Base-by-base conservation (phyloP, 2,113 vertebrate species). In the Collichthys lucidus region DNA sequence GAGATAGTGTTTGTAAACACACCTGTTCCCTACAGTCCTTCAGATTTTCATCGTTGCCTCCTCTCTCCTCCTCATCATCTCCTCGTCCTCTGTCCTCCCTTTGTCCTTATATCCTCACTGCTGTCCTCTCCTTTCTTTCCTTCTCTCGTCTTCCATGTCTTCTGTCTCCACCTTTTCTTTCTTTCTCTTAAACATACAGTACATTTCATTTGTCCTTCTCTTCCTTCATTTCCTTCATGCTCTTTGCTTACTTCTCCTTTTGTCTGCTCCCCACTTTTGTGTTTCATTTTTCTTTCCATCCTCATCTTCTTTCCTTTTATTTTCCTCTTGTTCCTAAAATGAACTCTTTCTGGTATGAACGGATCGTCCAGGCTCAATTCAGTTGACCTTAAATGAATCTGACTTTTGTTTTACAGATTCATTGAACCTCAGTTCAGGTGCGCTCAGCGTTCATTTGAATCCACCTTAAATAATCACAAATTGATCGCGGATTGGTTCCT, bases 1-100 rank as follows among this genome's bases (percentile, higher is more conserved):
- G 77, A 77, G 76, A 87, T 57, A 14, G 3, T 14, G 2, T 40
- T 40, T 57, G 55, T 26, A 24, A 26, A 57, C 55, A 20, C 55
- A 57, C 55, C 56, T 59, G 44, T 46, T 46, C 44, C 44, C 4
- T 14, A 12, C 53, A 24, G 24, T 24, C n/a, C 6, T 14, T 56
- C 22, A 19, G 26, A 11, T 9, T 60, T 5, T 11, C 3, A 7
- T 31, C 17, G 57, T 31, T 4, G 17, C 17, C 57, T 61, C 59
- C 26, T 29, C 26, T 60, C 29, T 35, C 26, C 22, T 15, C 15
- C 24, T 26, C 5, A 4, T 22, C 10, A 5, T 15, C 8, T 19
- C 11, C 9, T 60, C 16, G 4, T 31, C 8, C 16, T 10, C 4
- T 26, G 5, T 60, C 16, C 56, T 59, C 15, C 15, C 14, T 26